phyloP scores from a whole-genome alignment of 2,888 invertebrate genomes.

The Drosophila nigritarsus region DNA sequence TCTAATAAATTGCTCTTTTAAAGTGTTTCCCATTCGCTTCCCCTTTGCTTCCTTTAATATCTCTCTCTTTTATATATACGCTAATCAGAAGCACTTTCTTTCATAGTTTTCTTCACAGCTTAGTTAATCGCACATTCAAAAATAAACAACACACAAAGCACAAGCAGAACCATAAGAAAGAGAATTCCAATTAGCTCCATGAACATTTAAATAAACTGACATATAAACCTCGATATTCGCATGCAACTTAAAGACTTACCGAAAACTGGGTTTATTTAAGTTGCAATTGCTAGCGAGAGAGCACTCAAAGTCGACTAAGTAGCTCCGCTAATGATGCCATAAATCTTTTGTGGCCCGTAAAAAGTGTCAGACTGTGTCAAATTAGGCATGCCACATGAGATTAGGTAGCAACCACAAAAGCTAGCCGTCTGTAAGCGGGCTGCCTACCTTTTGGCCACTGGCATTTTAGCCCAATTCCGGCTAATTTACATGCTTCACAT shows the following conservation, averaged over 20 bases:
- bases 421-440: conserved; percentile 19
- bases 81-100: conserved; percentile 32
- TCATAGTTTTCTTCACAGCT: conserved; percentile 7
- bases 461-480: conserved; percentile 47
- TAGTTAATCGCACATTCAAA: conserved; percentile 11
- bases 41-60: conserved; percentile 26
- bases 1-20: conserved; percentile 16
- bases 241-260: conserved; percentile 43
- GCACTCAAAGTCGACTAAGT: conserved; percentile 18
- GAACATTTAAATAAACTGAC: conserved; percentile 64
- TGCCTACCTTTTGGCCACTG: conserved; percentile 40
- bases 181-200: conserved; percentile 60
- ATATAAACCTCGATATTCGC: conserved; percentile 68
- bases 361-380: conserved; percentile 65
- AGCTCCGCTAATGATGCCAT: conserved; percentile 66
- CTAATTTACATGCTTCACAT: conserved; percentile 45
- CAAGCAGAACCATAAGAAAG: conserved; percentile 18
- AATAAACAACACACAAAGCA: not conserved
- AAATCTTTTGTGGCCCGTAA: conserved; percentile 62
- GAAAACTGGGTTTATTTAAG: conserved; percentile 60
- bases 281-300: conserved; percentile 42
- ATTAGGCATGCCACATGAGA: conserved; percentile 53
- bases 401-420: conserved; percentile 25
- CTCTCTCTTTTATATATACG: conserved; percentile 16
- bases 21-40: conserved; percentile 1